Percentiles rank a stretch among this genome's conserved stretches.
Evolutionary conservation across 2,797 vertebrate genomes (phyloP).

Genomic region (Apodemus agrarius): DNA sequence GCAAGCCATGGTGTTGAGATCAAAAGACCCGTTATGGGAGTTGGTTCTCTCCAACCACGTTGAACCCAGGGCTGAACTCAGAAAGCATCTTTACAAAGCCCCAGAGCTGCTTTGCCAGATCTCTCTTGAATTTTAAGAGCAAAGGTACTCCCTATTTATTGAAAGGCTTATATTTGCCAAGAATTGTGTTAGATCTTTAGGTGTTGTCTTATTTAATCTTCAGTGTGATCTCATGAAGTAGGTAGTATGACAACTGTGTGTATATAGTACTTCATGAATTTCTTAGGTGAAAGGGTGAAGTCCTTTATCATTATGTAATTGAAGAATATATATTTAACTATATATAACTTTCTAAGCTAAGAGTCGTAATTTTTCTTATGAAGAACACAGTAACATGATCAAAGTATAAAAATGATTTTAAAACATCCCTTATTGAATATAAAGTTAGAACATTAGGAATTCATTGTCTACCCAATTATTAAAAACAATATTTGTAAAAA

Average conservation of each 20-base stretch:
- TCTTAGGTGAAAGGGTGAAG: constrained; percentile 25
- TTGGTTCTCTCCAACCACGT: neutral
- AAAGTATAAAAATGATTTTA: constrained; percentile 48
- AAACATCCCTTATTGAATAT: constrained; percentile 3
- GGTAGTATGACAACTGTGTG: constrained; percentile 15
- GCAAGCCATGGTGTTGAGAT: neutral
- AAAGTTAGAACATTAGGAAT: constrained; percentile 48
- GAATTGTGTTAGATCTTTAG: constrained; percentile 35
- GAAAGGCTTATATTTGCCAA: constrained; percentile 28
- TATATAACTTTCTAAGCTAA: constrained; percentile 55
- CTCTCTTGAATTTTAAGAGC: neutral
- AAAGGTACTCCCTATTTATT: constrained; percentile 35
- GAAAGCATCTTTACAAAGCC: neutral
- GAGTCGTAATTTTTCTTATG: neutral
- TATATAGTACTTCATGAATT: neutral
- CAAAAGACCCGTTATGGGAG: neutral
- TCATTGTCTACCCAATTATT: constrained; percentile 38
- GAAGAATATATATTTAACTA: constrained; percentile 32
- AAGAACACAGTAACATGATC: neutral
- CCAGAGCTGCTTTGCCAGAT: too few species aligned
- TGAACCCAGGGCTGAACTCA: neutral
- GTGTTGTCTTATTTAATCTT: constrained; percentile 43
- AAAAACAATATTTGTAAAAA: constrained; percentile 50
- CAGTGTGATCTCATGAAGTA: neutral
- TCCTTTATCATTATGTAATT: constrained; percentile 8